Percentiles rank a stretch among this genome's conserved stretches.
Evolutionary conservation across 2,888 invertebrate species (phyloP).

Genomic region (Phalangium opilio): DNA sequence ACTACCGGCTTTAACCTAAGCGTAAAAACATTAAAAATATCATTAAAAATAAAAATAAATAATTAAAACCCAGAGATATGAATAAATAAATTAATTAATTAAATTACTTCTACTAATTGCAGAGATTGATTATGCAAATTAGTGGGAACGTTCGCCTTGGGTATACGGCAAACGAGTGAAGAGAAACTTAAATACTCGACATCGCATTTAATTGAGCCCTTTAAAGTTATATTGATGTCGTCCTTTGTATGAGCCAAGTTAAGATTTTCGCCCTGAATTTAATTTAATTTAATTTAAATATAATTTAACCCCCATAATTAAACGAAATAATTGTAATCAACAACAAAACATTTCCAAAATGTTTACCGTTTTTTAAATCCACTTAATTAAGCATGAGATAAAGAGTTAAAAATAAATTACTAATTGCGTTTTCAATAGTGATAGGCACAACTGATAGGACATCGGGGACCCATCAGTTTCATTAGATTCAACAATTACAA

Average conservation of each 20-base stretch:
- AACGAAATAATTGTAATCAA: too few relatives aligned
- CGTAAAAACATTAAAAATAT: constrained; percentile 1
- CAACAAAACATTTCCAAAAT: too few relatives aligned
- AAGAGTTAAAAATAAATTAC: constrained; percentile 1
- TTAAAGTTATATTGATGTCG: constrained; percentile 13
- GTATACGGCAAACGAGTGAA: neutral
- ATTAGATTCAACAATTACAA: too few relatives aligned
- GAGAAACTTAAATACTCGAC: constrained; percentile 6
- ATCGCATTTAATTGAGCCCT: constrained; percentile 10
- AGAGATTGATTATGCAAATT: neutral
- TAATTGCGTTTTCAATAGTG: neutral
- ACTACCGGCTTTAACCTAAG: constrained; percentile 5
- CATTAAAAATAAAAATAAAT: neutral
- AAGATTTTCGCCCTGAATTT: constrained; percentile 16
- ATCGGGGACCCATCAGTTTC: too few relatives aligned
- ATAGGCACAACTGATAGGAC: too few relatives aligned
- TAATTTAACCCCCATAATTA: too few relatives aligned
- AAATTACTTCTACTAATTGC: neutral
- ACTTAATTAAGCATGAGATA: neutral
- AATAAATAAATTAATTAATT: too few relatives aligned
- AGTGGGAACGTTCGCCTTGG: neutral
- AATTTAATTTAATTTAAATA: neutral
- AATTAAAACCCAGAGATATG: too few relatives aligned
- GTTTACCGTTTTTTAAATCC: neutral
- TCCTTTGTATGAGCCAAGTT: constrained; percentile 11